These are phyloP conservation scores for Spodoptera frugiperda DNA, from an alignment of 1,140 invertebrate species.

Conservation along the genomic window DNA sequence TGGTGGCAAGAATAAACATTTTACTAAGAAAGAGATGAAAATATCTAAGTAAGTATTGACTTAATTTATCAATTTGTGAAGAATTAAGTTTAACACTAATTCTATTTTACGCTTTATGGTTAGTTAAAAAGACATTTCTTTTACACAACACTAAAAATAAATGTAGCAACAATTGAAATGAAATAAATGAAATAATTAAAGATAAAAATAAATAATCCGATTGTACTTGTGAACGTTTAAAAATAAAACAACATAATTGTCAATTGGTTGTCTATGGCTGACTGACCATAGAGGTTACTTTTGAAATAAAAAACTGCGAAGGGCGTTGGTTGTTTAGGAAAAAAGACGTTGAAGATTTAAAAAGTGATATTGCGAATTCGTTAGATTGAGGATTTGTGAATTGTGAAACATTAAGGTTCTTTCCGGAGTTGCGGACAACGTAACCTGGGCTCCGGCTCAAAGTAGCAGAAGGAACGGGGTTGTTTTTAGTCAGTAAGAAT, in stretches of 20 bases:
- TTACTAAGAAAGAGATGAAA: no score
- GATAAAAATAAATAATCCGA: slow-evolving; percentile 18
- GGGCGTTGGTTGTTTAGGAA: not conserved
- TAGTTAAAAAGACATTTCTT: not conserved
- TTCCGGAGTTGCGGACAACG: no score
- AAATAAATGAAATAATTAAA: slow-evolving; percentile 11
- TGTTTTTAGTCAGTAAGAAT: no score
- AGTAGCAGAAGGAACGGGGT: no score
- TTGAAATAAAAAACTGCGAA: slow-evolving; percentile 16
- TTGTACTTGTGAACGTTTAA: not conserved
- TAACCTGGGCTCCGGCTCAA: no score
- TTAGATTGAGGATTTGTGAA: no score
- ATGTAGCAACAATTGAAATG: slow-evolving; percentile 18
- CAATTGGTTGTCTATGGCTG: slow-evolving; percentile 22
- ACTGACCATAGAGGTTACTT: slow-evolving; percentile 16
- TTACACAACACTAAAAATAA: slow-evolving; percentile 6
- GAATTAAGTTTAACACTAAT: no score
- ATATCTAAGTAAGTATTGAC: no score
- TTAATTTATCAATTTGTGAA: no score
- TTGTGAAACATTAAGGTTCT: no score
- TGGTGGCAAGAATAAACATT: no score
- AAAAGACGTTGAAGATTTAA: not conserved
- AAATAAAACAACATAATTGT: slow-evolving; percentile 15
- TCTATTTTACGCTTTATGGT: not conserved
- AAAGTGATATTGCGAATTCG: no score